Conservation (phyloP, 1,140 invertebrate species). For the Leptopilina clavipes region DNA sequence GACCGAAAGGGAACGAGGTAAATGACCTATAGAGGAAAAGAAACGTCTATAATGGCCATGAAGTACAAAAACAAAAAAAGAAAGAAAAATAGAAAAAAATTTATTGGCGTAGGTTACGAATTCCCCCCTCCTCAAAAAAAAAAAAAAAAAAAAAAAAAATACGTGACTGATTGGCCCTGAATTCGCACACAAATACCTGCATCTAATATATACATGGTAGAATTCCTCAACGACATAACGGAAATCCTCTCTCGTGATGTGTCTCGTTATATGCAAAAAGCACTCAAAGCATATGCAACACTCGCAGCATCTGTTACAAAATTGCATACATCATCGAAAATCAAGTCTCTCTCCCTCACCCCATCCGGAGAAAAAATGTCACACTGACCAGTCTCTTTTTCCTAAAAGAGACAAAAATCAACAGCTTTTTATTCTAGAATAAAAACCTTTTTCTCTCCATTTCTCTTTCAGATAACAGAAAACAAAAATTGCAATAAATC, state of each 20-base stretch:
- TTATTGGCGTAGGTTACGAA: slow-evolving; percentile 16
- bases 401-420: neutral
- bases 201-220: neutral
- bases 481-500: no score
- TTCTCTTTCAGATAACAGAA: no score
- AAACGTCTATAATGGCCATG: slow-evolving; percentile 7
- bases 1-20: slow-evolving; percentile 28
- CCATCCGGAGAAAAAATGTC: no score
- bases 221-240: slow-evolving; percentile 15
- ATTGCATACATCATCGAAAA: neutral
- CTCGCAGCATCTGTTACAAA: slow-evolving; percentile 23
- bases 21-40: slow-evolving; percentile 22
- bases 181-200: no score
- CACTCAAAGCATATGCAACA: neutral
- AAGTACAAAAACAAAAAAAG: neutral
- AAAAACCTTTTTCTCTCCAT: no score
- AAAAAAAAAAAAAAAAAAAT: neutral
- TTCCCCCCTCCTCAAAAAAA: no score
- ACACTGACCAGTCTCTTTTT: no score
- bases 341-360: neutral
- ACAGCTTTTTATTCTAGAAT: no score
- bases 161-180: slow-evolving; percentile 33
- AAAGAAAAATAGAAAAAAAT: slow-evolving; percentile 30
- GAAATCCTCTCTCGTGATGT: neutral
- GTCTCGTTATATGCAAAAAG: slow-evolving; percentile 5